These are phyloP conservation scores for Vulpes vulpes DNA, from an alignment of 2,113 vertebrate species.

Conservation along the genomic window DNA sequence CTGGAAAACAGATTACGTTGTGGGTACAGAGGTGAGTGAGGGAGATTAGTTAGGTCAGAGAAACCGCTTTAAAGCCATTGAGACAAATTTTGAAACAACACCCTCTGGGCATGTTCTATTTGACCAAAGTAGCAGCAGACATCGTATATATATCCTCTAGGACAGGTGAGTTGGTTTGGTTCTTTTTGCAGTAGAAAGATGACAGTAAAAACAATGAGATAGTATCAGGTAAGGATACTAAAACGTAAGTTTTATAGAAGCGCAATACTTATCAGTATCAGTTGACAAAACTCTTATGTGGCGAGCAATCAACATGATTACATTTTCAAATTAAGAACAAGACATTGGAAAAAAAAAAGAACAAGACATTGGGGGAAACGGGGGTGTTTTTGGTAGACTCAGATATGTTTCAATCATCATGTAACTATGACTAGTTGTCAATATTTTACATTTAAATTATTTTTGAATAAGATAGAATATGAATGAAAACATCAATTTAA, in stretches of 20 bases:
- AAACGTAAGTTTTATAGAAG: background rate
- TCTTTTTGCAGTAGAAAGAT: background rate
- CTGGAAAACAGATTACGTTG: background rate
- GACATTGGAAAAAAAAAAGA: too few species aligned
- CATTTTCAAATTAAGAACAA: background rate
- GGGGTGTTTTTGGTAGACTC: background rate
- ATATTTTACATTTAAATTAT: background rate
- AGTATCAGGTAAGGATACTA: background rate
- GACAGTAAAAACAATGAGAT: background rate
- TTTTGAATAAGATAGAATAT: slow-evolving; percentile 32
- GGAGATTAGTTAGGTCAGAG: slow-evolving; percentile 8
- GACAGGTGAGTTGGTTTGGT: background rate
- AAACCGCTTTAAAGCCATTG: background rate
- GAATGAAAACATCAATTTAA: slow-evolving; percentile 35
- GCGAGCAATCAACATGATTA: background rate
- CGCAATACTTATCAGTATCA: background rate
- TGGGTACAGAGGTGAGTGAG: background rate
- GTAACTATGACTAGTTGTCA: background rate
- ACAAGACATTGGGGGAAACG: background rate
- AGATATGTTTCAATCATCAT: background rate
- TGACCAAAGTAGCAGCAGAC: background rate
- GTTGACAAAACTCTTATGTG: background rate
- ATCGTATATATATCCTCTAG: background rate
- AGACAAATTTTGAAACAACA: background rate
- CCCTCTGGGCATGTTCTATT: background rate